Evolutionary conservation across 2,888 invertebrate species (phyloP).

Genomic region (Ectemnius lituratus): DNA sequence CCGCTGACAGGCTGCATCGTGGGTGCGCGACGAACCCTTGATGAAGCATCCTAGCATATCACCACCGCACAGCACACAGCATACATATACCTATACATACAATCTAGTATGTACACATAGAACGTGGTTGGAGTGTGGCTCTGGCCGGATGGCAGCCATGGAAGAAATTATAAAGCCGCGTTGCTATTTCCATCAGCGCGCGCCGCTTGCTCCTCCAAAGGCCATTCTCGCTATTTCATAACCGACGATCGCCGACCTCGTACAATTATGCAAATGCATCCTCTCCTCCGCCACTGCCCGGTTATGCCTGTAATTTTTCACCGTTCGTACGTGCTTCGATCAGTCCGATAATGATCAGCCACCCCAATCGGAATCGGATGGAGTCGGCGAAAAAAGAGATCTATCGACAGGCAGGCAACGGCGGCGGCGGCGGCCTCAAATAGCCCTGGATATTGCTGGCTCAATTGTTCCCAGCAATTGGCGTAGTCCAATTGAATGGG

Average conservation of each 20-base stretch:
- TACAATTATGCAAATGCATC: conserved; percentile 4
- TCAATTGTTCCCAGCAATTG: background rate
- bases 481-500: background rate
- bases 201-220: conserved; percentile 1
- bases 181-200: background rate
- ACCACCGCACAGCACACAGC: background rate
- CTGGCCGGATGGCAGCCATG: background rate
- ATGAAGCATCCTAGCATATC: conserved; percentile 3
- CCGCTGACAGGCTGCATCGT: conserved; percentile 6
- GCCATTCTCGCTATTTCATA: conserved; percentile 13
- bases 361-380: background rate
- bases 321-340: background rate
- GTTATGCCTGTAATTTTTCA: background rate
- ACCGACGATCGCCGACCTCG: conserved; percentile 2
- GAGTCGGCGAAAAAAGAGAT: background rate
- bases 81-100: too few relatives aligned
- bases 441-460: background rate
- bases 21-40: conserved; percentile 1
- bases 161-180: conserved; percentile 14
- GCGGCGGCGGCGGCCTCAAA: background rate
- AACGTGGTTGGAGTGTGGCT: too few relatives aligned
- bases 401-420: background rate
- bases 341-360: background rate
- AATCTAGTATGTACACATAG: too few relatives aligned
- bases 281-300: background rate